Base-by-base conservation (phyloP, 1,140 invertebrate genomes). In the Chrysopa pallens region DNA sequence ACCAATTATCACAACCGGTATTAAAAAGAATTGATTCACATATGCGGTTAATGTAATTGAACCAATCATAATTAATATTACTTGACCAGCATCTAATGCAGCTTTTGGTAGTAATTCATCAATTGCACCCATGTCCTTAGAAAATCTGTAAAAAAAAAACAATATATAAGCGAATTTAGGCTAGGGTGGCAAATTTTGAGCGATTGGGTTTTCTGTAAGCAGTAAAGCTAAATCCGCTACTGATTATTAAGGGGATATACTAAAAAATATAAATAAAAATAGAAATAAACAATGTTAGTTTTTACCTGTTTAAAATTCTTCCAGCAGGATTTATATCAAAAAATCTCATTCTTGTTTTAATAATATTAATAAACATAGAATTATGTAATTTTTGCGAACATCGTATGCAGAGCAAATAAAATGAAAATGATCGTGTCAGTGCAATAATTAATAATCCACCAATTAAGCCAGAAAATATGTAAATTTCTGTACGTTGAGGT, bases 261-360 rank as follows among this genome's bases (percentile, higher is more conserved):
- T 7, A 6, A 31, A 31, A 31, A 31, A 31, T 31, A 6, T 31
- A 11, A 7, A 31, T 7, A 31, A 31, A 31, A 7, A 14, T 39
- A 9, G 7, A 31, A 41, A 17, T 39, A 7, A 44, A 42, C 38
- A 42, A 31, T 31, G 11, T 31, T n/a, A n/a, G 11, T 31, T 31
- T 7, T 31, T 33, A 33, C 23, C 59, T 48, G 42, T 61, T 61
- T 8, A 61, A 46, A 43, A 52, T 54, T 44, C 61, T 49, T 43
- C 63, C 89, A 45, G 77, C 76, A 6, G 84, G 79, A 61, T 85
- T 92, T 1, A 67, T 70, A 50, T 92, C 81, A 54, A 91, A 92
- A 62, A 92, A 93, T 8, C 71, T 57, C 80, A 91, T 88, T 0
- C 76, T 57, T 0, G 67, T 62, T 31, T 60, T 56, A 4, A 81